Evolutionary conservation across 2,113 vertebrate species (phyloP).

Genomic region (Alligator sinensis): DNA sequence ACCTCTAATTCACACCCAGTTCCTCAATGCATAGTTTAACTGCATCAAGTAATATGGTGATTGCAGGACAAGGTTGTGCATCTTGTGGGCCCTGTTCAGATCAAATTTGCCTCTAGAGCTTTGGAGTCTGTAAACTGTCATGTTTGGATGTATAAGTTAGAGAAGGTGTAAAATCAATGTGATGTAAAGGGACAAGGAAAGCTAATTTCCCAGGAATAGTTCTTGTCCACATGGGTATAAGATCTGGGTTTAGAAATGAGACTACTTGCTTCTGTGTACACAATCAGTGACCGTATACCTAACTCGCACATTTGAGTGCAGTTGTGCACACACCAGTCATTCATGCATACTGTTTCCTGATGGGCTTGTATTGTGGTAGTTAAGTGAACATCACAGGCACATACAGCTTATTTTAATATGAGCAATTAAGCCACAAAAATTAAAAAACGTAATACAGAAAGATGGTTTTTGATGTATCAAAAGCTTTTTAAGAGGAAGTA

Average conservation of each 20-base stretch:
- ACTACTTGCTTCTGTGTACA: no score
- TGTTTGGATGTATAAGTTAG: background rate
- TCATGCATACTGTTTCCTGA: background rate
- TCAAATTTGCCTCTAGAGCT: background rate
- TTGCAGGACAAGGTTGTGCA: background rate
- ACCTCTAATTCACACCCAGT: background rate
- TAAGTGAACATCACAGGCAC: background rate
- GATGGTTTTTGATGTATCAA: background rate
- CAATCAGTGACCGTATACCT: no score
- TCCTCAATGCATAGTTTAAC: background rate
- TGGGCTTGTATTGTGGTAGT: background rate
- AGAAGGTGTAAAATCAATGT: background rate
- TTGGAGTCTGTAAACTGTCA: background rate
- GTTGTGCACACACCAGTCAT: background rate
- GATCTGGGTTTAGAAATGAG: background rate
- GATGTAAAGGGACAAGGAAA: background rate
- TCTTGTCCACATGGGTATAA: background rate
- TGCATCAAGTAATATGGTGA: background rate
- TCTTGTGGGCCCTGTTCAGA: background rate
- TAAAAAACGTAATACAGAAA: background rate
- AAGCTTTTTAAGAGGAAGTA: no score
- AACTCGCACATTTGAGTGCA: no score
- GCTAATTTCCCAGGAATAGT: background rate
- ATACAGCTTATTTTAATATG: background rate
- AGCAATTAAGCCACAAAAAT: background rate